Conservation (phyloP, 2,888 invertebrate species). For the Campaea margaritaria region DNA sequence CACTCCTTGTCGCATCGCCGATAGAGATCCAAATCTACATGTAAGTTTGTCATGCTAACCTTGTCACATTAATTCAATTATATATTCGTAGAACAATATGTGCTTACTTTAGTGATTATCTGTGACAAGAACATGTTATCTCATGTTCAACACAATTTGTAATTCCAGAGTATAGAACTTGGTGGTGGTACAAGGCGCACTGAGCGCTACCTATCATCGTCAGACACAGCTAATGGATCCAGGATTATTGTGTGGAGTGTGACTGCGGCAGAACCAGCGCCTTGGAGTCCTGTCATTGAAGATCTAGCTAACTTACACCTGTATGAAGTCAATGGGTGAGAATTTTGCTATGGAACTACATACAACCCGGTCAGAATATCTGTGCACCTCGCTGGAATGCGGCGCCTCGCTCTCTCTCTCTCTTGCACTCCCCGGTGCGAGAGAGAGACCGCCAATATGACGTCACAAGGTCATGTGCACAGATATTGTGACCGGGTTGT, state of each 20-base stretch:
- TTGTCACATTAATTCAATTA: no score
- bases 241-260: conserved; percentile 94
- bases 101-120: no score
- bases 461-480: no score
- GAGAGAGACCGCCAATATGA: no score
- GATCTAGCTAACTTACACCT: conserved; percentile 96
- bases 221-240: conserved; percentile 53
- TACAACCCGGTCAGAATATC: no score
- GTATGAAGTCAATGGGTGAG: conserved; percentile 89
- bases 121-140: no score
- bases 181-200: conserved; percentile 76
- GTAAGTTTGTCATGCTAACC: conserved; percentile 60
- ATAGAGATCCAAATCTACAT: conserved; percentile 88
- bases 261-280: conserved; percentile 94
- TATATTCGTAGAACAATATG: no score
- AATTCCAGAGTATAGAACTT: conserved; percentile 74
- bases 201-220: conserved; percentile 78
- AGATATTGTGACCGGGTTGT: no score
- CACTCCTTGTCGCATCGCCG: conserved; percentile 86
- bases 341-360: conserved; percentile 1
- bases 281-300: conserved; percentile 96
- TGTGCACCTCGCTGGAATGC: no score
- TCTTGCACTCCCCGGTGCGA: no score
- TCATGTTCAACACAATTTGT: neutral
- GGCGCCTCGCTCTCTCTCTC: no score